phyloP scores from a whole-genome alignment of 2,113 vertebrate genomes.

The Callopanchax toddi region DNA sequence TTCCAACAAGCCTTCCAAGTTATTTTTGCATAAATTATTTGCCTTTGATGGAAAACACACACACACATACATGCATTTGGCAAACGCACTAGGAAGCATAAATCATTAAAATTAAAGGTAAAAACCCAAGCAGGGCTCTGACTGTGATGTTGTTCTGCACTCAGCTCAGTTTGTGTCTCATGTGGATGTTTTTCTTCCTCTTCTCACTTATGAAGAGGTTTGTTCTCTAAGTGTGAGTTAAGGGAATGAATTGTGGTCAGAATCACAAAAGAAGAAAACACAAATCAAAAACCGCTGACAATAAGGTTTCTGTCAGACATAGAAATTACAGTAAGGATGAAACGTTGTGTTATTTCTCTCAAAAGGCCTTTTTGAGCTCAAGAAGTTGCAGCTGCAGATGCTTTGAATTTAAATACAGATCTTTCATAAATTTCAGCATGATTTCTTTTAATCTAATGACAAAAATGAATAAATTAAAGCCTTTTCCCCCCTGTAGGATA shows the following conservation, averaged over 20 bases:
- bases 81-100: slow-evolving; percentile 65
- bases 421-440: not conserved
- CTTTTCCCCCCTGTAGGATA: not conserved
- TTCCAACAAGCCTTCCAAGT: slow-evolving; percentile 67
- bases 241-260: slow-evolving; percentile 36
- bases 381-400: too few species aligned
- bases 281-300: not conserved
- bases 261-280: slow-evolving; percentile 28
- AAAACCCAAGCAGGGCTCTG: slow-evolving; percentile 73
- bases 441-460: not conserved
- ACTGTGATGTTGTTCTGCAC: slow-evolving; percentile 72
- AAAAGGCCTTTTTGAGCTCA: too few species aligned
- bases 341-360: too few species aligned
- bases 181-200: slow-evolving; percentile 63
- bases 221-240: slow-evolving; percentile 50
- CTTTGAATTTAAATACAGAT: too few species aligned
- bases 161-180: slow-evolving; percentile 70
- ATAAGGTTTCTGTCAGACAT: too few species aligned
- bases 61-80: slow-evolving; percentile 55
- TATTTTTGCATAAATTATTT: slow-evolving; percentile 65
- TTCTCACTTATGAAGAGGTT: slow-evolving; percentile 53
- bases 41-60: slow-evolving; percentile 47
- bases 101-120: slow-evolving; percentile 75
- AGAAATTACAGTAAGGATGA: too few species aligned
- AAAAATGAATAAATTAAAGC: not conserved